Base-by-base conservation (phyloP, 2,888 invertebrate species). In the Palloptera scutellata region DNA sequence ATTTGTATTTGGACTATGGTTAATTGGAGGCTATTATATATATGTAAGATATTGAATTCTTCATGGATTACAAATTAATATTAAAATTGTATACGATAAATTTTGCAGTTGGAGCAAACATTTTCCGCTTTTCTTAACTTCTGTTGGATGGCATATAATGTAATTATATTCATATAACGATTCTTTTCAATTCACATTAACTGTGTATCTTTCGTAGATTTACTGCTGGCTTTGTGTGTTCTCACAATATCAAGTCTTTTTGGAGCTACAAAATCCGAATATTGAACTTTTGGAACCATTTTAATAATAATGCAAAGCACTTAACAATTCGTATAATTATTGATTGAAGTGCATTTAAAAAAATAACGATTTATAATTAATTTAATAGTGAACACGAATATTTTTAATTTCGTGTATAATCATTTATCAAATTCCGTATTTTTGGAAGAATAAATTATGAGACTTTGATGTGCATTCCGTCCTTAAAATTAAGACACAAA, bases 161-260 rank as follows among this genome's bases (percentile, higher is more conserved):
- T 94, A 87, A 91, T 91, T 88, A 41, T 51, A 42, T 9, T 30
- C 13, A 1, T 43, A 11, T 2, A 41, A 13, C 59, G 41, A 19
- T 62, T 19, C 30, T 52, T 45, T 45, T 57, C 20, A 30, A 30
- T 30, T 60, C 62, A 17, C 41, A 12, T 17, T 54, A 57, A 54
- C 61, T 64, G 55, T 51, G 20, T 68, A 68, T 54, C 60, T 70
- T 40, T 90, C 89, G 70, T 86, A 95, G 95, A 88, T 92, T 20
- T 95, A 96, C 80, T 95, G 94, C 81, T 93, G 94, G 91, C 83
- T 95, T 30, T 94, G 93, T 70, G 94, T 96, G 0, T 90, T 91
- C 74, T 94, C 95, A 0, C 92, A 94, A 77, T 96, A 94, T 82
- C 91, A 92, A 86, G 88, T 93, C 64, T 91, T 94, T 78, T 87